Base-by-base conservation (phyloP, 2,888 invertebrate species). In the Lithosia quadra region DNA sequence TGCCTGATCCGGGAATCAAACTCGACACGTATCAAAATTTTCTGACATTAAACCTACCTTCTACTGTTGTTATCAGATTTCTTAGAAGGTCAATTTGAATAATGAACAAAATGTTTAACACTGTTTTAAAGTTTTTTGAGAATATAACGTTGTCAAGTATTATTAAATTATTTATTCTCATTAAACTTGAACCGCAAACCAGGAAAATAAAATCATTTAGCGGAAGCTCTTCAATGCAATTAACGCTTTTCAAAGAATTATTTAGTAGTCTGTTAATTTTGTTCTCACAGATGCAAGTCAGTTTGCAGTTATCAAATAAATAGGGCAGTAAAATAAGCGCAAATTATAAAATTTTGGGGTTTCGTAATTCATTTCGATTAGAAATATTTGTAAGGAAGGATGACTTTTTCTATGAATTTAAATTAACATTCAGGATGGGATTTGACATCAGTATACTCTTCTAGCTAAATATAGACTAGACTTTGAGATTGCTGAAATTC, bases 241-340 rank as follows among this genome's bases (percentile, higher is more conserved):
- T 55, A 57, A 21, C 56, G 15, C 10, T 36, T 61, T 78, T 78
- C 78, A 75, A 67, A 70, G 78, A 68, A 64, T 66, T 69, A 67
- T 73, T 78, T 75, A 60, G 65, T 33, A 68, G 69, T 77, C 28
- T 1, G 55, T 10, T 22, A 39, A 22, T 60, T 60, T 36, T 11
- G 36, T 36, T 10, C 15, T 39, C 4, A 39, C n/a, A 49, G n/a
- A n/a, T 18, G 15, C 15, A 39, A 39, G 39, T 1, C 11, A 8
- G 4, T 39, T 13, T 15, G 15, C 15, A 43, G 13, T 39, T 36
- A 36, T 36, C 36, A 13, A 13, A 9, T 49, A 49, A 49, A 8
- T 49, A 9, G 18, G 49, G 9, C 8, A n/a, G n/a, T n/a, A 49
- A 49, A 49, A 18, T 18, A 49, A 9, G 18, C 7, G n/a, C 9